Conservation (phyloP, 2,888 invertebrate genomes). For the Parasteatoda lunata region DNA sequence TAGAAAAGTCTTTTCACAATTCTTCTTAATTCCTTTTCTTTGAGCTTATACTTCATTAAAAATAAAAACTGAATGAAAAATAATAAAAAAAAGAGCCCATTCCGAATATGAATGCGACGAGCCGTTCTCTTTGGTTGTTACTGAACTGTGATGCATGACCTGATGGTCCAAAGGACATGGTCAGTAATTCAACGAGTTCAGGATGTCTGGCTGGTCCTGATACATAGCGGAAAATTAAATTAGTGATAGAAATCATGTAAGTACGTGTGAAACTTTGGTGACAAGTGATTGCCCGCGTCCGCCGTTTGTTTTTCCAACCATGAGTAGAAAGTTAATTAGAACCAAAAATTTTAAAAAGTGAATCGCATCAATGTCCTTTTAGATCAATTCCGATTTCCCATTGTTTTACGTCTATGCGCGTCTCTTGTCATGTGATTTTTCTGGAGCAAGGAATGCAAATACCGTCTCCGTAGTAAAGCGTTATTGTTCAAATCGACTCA, state of each 20-base stretch:
- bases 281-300: constrained; percentile 4
- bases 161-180: background rate
- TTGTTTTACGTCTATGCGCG: background rate
- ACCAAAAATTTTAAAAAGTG: background rate
- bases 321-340: background rate
- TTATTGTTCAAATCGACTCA: background rate
- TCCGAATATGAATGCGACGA: background rate
- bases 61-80: too few species aligned
- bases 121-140: background rate
- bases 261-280: constrained; percentile 9
- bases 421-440: background rate
- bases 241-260: background rate
- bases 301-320: background rate
- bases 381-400: background rate
- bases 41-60: too few species aligned
- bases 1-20: too few species aligned
- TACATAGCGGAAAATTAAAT: background rate
- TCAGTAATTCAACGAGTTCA: background rate
- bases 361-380: background rate
- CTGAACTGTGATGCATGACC: background rate
- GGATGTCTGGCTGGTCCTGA: background rate
- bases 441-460: constrained; percentile 2
- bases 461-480: background rate
- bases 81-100: too few species aligned
- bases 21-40: too few species aligned